Evolutionary conservation across 2,888 invertebrate genomes (phyloP), one percentile per base, ranked within the genome.

Genomic region (Atethmia centrago): DNA sequence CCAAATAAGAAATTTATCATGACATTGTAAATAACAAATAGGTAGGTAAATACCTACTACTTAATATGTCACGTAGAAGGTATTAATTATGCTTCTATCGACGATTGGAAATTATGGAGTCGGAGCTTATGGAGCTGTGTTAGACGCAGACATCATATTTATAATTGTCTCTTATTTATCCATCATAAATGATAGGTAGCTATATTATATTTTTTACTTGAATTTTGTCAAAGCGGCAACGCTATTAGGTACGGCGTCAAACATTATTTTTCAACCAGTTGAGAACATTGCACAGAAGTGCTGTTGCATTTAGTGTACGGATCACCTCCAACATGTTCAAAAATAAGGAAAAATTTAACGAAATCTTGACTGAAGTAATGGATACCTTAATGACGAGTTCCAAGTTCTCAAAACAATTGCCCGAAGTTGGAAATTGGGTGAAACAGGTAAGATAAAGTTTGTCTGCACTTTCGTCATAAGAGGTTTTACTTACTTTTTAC

Each of bases 391-490:
- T 80, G 58, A 51, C 53, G 49, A 71, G 84, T 36, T 19, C 84
- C 19, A 83, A 64, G 31, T 49, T 82, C 3, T 42, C 12, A n/a
- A n/a, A 77, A 0, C 68, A 83, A 31, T 51, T 69, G 45, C 80
- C 75, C 28, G 84, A 84, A 58, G 61, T 71, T 55, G 42, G 5
- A 40, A 53, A 0, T n/a, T 74, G 83, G 74, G 31, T 79, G 12
- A 53, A 70, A 64, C n/a, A 71, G 49, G 80, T 81, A 2, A 49
- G 79, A 64, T 45, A 45, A 19, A 8, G 2, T 45, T 21, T 42
- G 2, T 10, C 8, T 36, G 5, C 7, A 21, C 7, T 63, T 28
- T 63, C 21, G 5, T 25, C 5, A 25, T n/a, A 51, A 10, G 49
- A 49, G 21, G 10, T 51, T 53, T 51, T 12, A n/a, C n/a, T n/a